Conservation (phyloP, 1,140 invertebrate genomes). For the Cheumatopsyche charites region DNA sequence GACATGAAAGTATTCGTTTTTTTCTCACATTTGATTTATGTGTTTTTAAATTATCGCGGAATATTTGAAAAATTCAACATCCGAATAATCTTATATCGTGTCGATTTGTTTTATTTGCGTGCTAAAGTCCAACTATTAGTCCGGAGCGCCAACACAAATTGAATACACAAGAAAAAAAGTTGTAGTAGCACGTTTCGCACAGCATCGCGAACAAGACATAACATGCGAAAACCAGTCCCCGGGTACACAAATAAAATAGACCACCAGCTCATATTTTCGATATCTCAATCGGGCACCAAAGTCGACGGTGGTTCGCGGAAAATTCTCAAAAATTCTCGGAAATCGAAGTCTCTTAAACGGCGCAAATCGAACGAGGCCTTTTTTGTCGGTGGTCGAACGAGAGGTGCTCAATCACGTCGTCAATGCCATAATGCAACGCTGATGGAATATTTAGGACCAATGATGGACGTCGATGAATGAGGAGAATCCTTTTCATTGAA, state of each 20-base stretch:
- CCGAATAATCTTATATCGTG: too few relatives aligned
- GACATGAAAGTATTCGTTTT: background rate
- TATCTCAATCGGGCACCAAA: slow-evolving; percentile 4
- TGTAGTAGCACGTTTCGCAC: background rate
- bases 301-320: background rate
- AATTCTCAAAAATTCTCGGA: background rate
- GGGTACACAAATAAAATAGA: background rate
- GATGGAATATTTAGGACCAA: slow-evolving; percentile 1
- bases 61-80: too few relatives aligned
- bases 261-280: background rate
- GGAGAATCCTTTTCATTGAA: slow-evolving; percentile 11
- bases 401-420: background rate
- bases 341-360: background rate
- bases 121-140: background rate
- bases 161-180: background rate
- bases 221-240: slow-evolving; percentile 7
- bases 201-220: slow-evolving; percentile 2
- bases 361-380: background rate
- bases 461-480: slow-evolving; percentile 22
- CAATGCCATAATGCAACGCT: background rate
- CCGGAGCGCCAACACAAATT: background rate
- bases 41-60: too few relatives aligned
- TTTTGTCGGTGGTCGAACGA: background rate
- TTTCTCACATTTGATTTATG: too few relatives aligned
- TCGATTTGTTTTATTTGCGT: background rate